These are phyloP conservation scores for Orchesellides sinensis DNA, from an alignment of 2,888 invertebrate species.

Conservation along the genomic window DNA sequence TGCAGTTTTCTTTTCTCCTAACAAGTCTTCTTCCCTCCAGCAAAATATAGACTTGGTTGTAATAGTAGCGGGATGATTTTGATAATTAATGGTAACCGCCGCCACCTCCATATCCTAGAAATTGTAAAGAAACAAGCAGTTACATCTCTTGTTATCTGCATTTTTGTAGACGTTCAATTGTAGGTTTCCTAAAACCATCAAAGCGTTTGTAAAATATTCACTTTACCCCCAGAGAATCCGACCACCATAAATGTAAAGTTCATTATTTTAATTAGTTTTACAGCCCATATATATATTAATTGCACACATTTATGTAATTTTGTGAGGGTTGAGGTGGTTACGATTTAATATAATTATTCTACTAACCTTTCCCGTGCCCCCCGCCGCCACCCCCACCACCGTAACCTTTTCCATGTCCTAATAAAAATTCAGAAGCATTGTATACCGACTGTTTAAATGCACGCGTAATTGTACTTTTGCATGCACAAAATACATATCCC, in stretches of 20 bases:
- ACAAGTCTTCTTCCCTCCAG: constrained; percentile 17
- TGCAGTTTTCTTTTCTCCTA: constrained; percentile 3
- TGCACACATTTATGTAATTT: too few relatives aligned
- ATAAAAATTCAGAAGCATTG: constrained; percentile 10
- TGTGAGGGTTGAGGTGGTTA: too few relatives aligned
- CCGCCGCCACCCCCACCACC: constrained; percentile 62
- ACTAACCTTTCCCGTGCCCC: constrained; percentile 45
- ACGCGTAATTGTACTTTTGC: too few relatives aligned
- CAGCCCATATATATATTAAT: too few relatives aligned
- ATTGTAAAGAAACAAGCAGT: neutral
- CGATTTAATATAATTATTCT: neutral
- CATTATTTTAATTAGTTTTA: too few relatives aligned
- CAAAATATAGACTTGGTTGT: too few relatives aligned
- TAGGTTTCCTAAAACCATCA: neutral
- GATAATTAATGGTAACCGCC: too few relatives aligned
- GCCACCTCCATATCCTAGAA: constrained; percentile 62
- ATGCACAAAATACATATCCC: too few relatives aligned
- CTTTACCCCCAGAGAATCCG: neutral
- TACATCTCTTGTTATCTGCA: neutral
- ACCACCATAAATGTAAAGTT: too few relatives aligned
- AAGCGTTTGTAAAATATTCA: neutral
- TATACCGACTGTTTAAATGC: neutral
- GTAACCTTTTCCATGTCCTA: constrained; percentile 43
- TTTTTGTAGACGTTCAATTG: too few relatives aligned
- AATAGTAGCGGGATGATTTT: too few relatives aligned